phyloP scores from a whole-genome alignment of 2,888 invertebrate species.

The Emesis furor region DNA sequence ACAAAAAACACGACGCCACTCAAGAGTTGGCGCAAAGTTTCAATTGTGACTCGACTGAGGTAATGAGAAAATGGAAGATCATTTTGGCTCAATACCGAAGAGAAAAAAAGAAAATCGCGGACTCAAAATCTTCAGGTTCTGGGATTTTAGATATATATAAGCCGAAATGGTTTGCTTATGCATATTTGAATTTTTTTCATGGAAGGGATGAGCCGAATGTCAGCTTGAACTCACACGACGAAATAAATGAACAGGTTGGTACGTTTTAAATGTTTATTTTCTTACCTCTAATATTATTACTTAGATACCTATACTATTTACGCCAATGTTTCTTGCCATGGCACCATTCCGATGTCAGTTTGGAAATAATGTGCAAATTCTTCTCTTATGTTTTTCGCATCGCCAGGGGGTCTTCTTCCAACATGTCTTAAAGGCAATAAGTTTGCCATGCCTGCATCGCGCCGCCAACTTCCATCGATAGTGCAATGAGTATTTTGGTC shows the following conservation, averaged over 20 bases:
- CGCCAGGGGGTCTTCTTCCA: conserved; percentile 50
- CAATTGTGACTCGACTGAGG: conserved; percentile 60
- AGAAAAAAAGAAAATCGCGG: conserved; percentile 69
- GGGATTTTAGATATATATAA: conserved; percentile 55
- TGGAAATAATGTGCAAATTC: conserved; percentile 49
- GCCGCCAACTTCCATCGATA: conserved; percentile 67
- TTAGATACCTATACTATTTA: neutral
- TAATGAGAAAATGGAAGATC: conserved; percentile 71
- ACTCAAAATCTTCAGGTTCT: conserved; percentile 66
- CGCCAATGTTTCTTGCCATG: conserved; percentile 58
- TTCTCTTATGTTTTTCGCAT: conserved; percentile 63
- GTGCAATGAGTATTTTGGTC: conserved; percentile 67
- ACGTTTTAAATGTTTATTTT: no score
- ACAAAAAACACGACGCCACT: conserved; percentile 57
- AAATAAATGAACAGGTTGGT: conserved; percentile 15
- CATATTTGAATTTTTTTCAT: conserved; percentile 65
- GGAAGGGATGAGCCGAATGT: conserved; percentile 55
- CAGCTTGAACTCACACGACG: conserved; percentile 48
- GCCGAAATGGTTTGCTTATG: conserved; percentile 66
- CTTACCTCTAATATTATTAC: no score
- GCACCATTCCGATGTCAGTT: conserved; percentile 65
- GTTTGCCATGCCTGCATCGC: conserved; percentile 56
- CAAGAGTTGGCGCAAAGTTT: conserved; percentile 62
- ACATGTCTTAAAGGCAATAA: conserved; percentile 58
- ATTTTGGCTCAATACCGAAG: conserved; percentile 69